Conservation (phyloP, 2,113 vertebrate genomes). For the Sus scrofa region T2T-Sscrofa CM000820.6:61422501-61423000, state of each 20-base stretch:
- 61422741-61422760: not conserved
- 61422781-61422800: not conserved
- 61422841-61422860: not conserved
- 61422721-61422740: not conserved
- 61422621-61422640: not conserved
- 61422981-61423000: not conserved
- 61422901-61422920: not conserved
- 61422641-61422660: not conserved
- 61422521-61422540: not conserved
- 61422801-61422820: not conserved
- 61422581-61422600: rapidly evolving
- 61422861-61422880: not conserved
- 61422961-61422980: not conserved
- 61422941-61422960: not conserved
- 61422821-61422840: not conserved
- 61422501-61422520: conserved; percentile 28
- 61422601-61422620: not conserved
- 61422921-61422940: not conserved
- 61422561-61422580: not conserved
- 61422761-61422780: not conserved
- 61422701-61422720: not conserved
- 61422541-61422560: conserved; percentile 1
- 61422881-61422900: rapidly evolving
- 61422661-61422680: not conserved
- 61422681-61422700: not conserved